phyloP scores from a whole-genome alignment of 2,113 vertebrate species.

The Bagarius yarrelli region DNA sequence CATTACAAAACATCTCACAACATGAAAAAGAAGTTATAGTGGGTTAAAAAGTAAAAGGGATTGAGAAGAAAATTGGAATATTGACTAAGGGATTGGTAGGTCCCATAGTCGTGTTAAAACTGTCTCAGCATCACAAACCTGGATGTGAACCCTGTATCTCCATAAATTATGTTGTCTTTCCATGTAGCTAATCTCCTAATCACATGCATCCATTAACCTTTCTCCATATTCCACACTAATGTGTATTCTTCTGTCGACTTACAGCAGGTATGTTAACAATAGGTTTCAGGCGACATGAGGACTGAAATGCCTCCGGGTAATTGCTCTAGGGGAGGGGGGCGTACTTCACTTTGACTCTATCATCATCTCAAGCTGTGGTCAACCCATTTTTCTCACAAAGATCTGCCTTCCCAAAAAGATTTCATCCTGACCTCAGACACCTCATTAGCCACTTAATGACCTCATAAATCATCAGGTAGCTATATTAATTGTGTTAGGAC shows the following conservation, averaged over 20 bases:
- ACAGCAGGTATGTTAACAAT: slow-evolving; percentile 7
- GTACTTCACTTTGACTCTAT: background rate
- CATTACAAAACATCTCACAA: background rate
- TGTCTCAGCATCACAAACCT: background rate
- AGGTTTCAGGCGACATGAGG: background rate
- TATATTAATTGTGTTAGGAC: background rate
- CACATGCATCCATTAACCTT: background rate
- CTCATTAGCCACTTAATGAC: slow-evolving; percentile 8
- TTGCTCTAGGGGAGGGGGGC: background rate
- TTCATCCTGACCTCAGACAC: background rate
- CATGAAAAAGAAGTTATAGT: background rate
- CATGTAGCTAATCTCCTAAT: background rate
- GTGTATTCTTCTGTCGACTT: background rate
- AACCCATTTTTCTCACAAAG: background rate
- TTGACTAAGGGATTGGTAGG: background rate
- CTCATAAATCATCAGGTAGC: background rate
- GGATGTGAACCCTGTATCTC: background rate
- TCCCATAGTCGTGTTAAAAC: background rate
- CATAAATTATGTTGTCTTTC: background rate
- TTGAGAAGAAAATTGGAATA: background rate
- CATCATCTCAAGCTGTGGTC: background rate
- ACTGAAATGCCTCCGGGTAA: background rate
- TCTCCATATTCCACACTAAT: background rate
- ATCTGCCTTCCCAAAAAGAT: background rate
- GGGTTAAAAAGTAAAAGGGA: background rate